Conservation (phyloP, 2,888 invertebrate genomes). For the Brenthis daphne region DNA sequence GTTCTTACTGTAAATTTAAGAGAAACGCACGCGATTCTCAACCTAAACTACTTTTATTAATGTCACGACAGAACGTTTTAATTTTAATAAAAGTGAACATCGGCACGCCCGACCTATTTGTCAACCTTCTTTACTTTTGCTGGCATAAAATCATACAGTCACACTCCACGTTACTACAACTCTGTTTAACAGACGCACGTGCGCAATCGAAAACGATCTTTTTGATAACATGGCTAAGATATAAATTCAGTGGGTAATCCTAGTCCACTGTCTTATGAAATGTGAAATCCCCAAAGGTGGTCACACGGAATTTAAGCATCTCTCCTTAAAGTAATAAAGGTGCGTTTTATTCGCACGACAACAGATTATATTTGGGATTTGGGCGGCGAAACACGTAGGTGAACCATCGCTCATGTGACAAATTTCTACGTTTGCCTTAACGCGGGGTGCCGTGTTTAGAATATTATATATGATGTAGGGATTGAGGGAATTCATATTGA, state of each 20-base stretch:
- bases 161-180: constrained; percentile 67
- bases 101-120: constrained; percentile 80
- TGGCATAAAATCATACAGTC: constrained; percentile 79
- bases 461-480: constrained; percentile 71
- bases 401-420: constrained; percentile 83
- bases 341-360: constrained; percentile 77
- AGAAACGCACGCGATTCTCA: constrained; percentile 60
- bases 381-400: constrained; percentile 79
- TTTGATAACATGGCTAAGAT: constrained; percentile 73
- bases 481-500: constrained; percentile 69
- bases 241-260: constrained; percentile 74
- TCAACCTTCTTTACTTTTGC: constrained; percentile 82
- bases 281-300: constrained; percentile 67
- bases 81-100: constrained; percentile 81
- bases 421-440: constrained; percentile 82
- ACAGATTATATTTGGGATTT: constrained; percentile 80
- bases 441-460: constrained; percentile 78
- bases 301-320: constrained; percentile 75
- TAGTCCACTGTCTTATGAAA: constrained; percentile 64
- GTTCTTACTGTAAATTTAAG: constrained; percentile 70
- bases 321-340: constrained; percentile 80
- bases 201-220: constrained; percentile 67
- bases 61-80: constrained; percentile 75
- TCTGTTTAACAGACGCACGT: constrained; percentile 48
- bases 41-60: constrained; percentile 73